These are phyloP conservation scores for Proisotoma minuta DNA, from an alignment of 2,888 invertebrate species.

Conservation along the genomic window DNA sequence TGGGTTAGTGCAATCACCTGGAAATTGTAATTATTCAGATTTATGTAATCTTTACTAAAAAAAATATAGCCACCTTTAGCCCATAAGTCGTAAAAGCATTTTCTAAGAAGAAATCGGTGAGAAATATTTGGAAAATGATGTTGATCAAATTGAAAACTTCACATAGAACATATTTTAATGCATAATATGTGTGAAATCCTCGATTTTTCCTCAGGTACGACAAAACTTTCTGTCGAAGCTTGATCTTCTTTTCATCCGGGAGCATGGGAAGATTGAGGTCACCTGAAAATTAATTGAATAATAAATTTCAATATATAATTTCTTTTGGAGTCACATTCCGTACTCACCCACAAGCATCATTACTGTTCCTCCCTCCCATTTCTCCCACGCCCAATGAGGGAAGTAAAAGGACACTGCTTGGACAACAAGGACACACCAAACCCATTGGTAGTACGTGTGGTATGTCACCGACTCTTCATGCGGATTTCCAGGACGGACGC, in stretches of 20 bases:
- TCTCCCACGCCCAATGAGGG: constrained; percentile 40
- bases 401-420: constrained; percentile 49
- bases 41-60: background rate
- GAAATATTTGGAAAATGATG: constrained; percentile 22
- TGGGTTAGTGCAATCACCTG: constrained; percentile 24
- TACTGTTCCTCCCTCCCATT: constrained; percentile 31
- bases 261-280: constrained; percentile 37
- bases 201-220: background rate
- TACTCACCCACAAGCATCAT: constrained; percentile 34
- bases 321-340: too few species aligned
- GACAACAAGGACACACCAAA: constrained; percentile 25
- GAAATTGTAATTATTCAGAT: background rate
- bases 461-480: constrained; percentile 45
- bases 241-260: constrained; percentile 35
- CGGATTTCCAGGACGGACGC: constrained; percentile 48
- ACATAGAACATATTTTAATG: constrained; percentile 20
- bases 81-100: constrained; percentile 34
- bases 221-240: constrained; percentile 16
- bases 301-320: too few species aligned
- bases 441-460: constrained; percentile 36
- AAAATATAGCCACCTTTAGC: constrained; percentile 25
- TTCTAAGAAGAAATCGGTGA: constrained; percentile 33
- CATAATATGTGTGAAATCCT: constrained; percentile 15
- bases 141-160: constrained; percentile 33
- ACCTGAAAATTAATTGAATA: too few species aligned